Evolutionary conservation across 2,113 vertebrate species (phyloP).

Genomic region (Colossoma macropomum): DNA sequence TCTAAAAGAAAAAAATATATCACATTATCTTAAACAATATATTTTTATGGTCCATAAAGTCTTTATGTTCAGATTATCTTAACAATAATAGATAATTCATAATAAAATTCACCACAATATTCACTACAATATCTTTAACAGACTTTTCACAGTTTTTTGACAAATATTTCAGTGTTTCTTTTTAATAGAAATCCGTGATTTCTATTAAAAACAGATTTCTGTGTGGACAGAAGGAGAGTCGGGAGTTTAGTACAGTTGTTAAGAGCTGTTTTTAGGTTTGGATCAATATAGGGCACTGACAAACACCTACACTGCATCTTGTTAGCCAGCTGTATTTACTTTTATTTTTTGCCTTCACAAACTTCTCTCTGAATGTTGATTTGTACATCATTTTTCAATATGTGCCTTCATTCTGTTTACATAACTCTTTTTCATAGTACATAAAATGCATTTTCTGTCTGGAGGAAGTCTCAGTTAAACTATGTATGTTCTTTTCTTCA

Average conservation of each 20-base stretch:
- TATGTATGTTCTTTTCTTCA: too few relatives aligned
- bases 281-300: not conserved
- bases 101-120: not conserved
- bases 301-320: not conserved
- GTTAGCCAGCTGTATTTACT: not conserved
- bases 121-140: not conserved
- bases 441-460: too few relatives aligned
- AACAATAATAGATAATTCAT: not conserved
- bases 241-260: not conserved
- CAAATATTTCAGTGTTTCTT: too few relatives aligned
- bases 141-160: not conserved
- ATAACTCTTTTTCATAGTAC: too few relatives aligned
- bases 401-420: too few relatives aligned
- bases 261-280: constrained; percentile 37
- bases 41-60: too few relatives aligned
- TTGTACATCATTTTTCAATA: not conserved
- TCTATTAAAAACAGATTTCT: too few relatives aligned
- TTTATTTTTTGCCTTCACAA: not conserved
- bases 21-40: too few relatives aligned
- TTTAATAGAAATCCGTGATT: not conserved
- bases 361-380: not conserved
- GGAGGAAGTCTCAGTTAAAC: too few relatives aligned
- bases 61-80: too few relatives aligned
- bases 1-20: too few relatives aligned
- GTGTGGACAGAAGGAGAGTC: not conserved